Conservation (phyloP, 2,113 vertebrate genomes). For the Chiloscyllium plagiosum region DNA sequence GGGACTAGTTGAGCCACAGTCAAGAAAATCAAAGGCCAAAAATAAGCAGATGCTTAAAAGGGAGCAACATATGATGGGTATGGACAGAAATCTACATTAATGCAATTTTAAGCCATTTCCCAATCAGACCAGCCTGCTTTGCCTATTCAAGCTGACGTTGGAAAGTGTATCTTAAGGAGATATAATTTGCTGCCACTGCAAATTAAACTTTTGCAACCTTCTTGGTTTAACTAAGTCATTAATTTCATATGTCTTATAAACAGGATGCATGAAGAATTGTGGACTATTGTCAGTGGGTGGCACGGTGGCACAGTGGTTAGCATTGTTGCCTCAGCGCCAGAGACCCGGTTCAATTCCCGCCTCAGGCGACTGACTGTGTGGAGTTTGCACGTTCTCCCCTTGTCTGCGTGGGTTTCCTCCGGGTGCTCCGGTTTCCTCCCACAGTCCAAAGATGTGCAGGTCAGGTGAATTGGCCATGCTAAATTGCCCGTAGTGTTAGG, state of each 20-base stretch:
- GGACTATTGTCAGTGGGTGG: too few species aligned
- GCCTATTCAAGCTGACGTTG: background rate
- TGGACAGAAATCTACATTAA: background rate
- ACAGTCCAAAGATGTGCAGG: too few species aligned
- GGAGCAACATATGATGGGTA: background rate
- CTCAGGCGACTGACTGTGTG: too few species aligned
- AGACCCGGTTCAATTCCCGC: too few species aligned
- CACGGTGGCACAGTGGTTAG: too few species aligned
- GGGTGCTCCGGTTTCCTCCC: too few species aligned
- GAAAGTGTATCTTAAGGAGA: background rate
- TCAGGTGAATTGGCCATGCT: too few species aligned
- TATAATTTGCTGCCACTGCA: background rate
- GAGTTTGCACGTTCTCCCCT: too few species aligned
- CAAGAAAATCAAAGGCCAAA: background rate
- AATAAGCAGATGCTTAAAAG: background rate
- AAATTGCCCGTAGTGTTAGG: too few species aligned
- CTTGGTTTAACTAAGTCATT: background rate
- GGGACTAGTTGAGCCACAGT: too few species aligned
- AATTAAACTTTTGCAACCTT: background rate
- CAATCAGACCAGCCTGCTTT: background rate
- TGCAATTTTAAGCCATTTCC: background rate
- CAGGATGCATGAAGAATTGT: background rate
- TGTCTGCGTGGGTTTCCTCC: too few species aligned
- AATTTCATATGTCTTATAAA: background rate
- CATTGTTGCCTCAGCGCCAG: too few species aligned